Base-by-base conservation (phyloP, 2,797 vertebrate genomes). In the Lepus townsendii region DNA sequence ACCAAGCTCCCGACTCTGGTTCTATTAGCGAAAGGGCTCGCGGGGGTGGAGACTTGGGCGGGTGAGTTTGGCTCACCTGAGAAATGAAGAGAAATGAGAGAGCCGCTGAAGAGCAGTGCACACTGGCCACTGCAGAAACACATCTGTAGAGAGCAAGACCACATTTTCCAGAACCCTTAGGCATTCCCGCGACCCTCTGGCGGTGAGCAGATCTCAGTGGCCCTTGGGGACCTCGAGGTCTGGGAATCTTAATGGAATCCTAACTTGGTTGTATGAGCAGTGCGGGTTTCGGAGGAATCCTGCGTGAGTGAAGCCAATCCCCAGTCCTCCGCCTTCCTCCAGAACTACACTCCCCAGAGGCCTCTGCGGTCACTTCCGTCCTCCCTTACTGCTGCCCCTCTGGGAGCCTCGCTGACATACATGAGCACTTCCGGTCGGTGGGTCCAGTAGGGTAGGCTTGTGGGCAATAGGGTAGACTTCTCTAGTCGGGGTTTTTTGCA, bases 401-500 rank as follows among this genome's bases (percentile, higher is more conserved):
- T 11, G 0, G 19, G 7, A 1, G 6, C 3, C 17, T 9, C 0
- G 42, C 20, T 22, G 63, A 2, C 35, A 6, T 3, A 35, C n/a
- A 13, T 35, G 50, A 22, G 1, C 57, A 32, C 60, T 91, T 94
- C 78, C 73, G n/a, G 26, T 8, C 2, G 5, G 22, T 63, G 16
- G 52, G 32, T 4, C 3, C 14, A 1, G 16, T 3, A 42, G 7
- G 0, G 30, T 9, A 7, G 35, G 2, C 1, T 27, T 11, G 7
- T 5, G 32, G 12, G 35, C 4, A 0, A 7, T 4, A 0, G 4
- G 0, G 2, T 1, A 0, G 22, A 0, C 8, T 2, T 26, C 12
- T 0, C 0, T 2, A 0, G 19, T 68, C 0, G 1, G 2, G n/a
- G 47, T 0, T 30, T 35, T 35, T 2, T 14, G 6, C 10, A 0